Evolutionary conservation across 2,888 invertebrate genomes (phyloP).

Genomic region (Drosophila peninsularis): DNA sequence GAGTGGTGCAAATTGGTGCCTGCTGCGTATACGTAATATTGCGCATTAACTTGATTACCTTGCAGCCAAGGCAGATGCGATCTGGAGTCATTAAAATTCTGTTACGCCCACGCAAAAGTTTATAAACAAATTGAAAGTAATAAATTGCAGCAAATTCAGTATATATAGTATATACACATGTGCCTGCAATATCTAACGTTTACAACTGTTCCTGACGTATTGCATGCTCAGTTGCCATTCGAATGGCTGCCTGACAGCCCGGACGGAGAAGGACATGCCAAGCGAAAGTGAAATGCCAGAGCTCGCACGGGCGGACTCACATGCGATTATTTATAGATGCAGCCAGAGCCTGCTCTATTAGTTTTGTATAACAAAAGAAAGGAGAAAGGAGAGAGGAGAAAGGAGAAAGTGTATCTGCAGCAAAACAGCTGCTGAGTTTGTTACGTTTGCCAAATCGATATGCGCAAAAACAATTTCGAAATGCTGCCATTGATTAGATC

Average conservation of each 20-base stretch:
- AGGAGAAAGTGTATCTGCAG: slow-evolving; percentile 40
- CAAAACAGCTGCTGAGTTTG: slow-evolving; percentile 73
- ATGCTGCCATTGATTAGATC: slow-evolving; percentile 65
- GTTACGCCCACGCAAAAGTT: slow-evolving; percentile 38
- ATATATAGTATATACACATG: slow-evolving; percentile 22
- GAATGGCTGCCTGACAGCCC: slow-evolving; percentile 68
- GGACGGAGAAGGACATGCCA: slow-evolving; percentile 30
- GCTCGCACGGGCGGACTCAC: slow-evolving; percentile 12
- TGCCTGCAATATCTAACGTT: slow-evolving; percentile 49
- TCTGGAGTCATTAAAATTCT: slow-evolving; percentile 45
- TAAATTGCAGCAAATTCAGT: slow-evolving; percentile 29
- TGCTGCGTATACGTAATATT: slow-evolving; percentile 31
- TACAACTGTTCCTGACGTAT: slow-evolving; percentile 69
- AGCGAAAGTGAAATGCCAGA: slow-evolving; percentile 65
- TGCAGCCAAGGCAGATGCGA: slow-evolving; percentile 18
- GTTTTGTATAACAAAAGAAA: not conserved
- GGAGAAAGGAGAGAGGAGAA: not conserved
- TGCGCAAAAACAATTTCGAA: slow-evolving; percentile 45
- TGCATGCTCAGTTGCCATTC: slow-evolving; percentile 81
- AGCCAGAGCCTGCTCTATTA: not conserved
- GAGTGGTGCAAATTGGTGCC: not conserved
- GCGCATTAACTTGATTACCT: slow-evolving; percentile 20
- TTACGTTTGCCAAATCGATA: slow-evolving; percentile 61
- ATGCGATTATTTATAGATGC: slow-evolving; percentile 13
- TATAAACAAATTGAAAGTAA: slow-evolving; percentile 24